These are phyloP conservation scores for Turritopsis rubra DNA, from an alignment of 30 jellyfish, hydroid and myxozoan species.

Conservation along the genomic window DNA sequence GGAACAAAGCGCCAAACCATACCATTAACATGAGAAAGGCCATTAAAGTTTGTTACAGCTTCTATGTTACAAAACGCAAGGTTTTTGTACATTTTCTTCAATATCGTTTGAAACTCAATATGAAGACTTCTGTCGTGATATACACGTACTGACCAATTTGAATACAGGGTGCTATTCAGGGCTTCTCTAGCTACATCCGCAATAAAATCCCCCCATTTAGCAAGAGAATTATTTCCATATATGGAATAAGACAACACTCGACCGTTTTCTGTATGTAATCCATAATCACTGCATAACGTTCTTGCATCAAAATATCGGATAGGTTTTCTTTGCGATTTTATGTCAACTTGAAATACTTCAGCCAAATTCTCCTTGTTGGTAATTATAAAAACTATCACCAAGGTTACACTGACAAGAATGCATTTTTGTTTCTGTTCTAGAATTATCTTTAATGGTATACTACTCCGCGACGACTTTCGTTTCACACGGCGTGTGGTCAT, in stretches of 20 bases:
- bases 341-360: background rate
- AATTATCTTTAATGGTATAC: background rate
- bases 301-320: background rate
- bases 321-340: background rate
- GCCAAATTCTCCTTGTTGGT: background rate
- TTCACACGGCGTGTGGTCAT: no score
- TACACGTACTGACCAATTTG: conserved; percentile 3
- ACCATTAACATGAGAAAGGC: background rate
- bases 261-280: background rate
- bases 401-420: background rate
- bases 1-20: conserved; percentile 20
- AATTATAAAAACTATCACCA: background rate
- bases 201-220: background rate
- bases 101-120: background rate
- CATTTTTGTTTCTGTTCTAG: background rate
- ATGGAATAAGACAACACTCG: background rate
- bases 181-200: background rate
- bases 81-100: background rate
- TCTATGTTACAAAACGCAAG: background rate
- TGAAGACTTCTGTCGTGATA: background rate
- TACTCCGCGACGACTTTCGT: no score
- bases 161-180: background rate
- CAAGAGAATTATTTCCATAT: background rate
- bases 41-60: background rate
- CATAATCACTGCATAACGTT: background rate